Base-by-base conservation (phyloP, 2,113 vertebrate genomes). In the Larimichthys crocea region DNA sequence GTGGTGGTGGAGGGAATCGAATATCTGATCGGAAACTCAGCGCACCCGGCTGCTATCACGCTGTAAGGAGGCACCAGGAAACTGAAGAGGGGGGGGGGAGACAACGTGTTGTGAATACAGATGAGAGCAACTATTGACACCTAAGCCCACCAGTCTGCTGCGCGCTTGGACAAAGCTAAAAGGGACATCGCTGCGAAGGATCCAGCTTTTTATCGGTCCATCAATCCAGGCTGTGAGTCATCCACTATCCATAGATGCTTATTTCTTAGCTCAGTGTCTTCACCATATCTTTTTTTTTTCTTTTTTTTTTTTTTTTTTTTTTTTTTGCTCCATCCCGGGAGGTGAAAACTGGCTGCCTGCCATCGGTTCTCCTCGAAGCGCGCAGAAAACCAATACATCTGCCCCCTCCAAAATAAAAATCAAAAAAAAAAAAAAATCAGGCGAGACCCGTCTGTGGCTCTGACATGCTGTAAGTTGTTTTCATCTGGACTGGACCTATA, bases 51-150 rank as follows among this genome's bases (percentile, higher is more conserved):
- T 42, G 66, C 66, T 83, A 77, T 80, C 75, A 92, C 40, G 40
- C 76, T 55, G 84, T 64, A 40, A 88, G 89, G 84, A 81, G 85
- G 84, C 85, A 88, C 86, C 87, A 77, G 87, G 89, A 79, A 88
- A 93, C 83, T 86, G 89, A 86, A 81, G 91, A 92, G 87, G 93
- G 35, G 5, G 93, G 31, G 35, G 35, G 91, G 74, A 88, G 93
- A 84, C 94, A 95, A 94, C 93, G 95, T 96, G 96, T 93, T 92
- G 91, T 95, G 96, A 95, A 97, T 97, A 90, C 95, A 93, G 93
- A 94, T 88, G 93, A 93, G 93, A 93, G 77, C 79, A 92, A 92
- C 92, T 92, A 94, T 90, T 92, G 87, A 90, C 92, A 94, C 86
- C 85, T 85, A 59, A 86, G 84, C 50, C 71, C 80, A 31, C 55